A percentile compares a stretch with the other conserved stretches of the same genome.
Evolutionary conservation across 2,888 invertebrate species (phyloP).

Genomic region (Dione juno): DNA sequence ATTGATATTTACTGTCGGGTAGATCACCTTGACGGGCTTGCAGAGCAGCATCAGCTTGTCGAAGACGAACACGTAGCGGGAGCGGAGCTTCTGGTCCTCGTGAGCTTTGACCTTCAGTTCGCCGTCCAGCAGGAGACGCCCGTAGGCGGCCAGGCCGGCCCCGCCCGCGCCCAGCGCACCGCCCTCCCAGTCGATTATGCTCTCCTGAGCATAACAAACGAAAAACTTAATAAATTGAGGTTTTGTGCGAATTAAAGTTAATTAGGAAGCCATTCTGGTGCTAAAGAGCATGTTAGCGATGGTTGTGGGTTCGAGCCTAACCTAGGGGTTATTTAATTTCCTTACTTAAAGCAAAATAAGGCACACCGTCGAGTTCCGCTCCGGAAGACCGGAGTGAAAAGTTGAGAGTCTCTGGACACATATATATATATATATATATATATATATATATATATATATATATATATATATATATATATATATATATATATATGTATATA

Average conservation of each 20-base stretch:
- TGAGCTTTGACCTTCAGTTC: constrained; percentile 96
- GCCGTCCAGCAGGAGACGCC: constrained; percentile 95
- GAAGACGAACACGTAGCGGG: constrained; percentile 97
- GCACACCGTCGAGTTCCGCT: too few relatives aligned
- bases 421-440: neutral
- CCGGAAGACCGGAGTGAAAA: too few relatives aligned
- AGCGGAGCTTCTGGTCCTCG: constrained; percentile 92
- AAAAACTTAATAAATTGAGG: too few relatives aligned
- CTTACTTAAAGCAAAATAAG: too few relatives aligned
- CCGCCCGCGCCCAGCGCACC: constrained; percentile 90
- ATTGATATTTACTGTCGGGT: constrained; percentile 43
- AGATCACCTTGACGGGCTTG: constrained; percentile 89
- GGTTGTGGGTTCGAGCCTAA: too few relatives aligned
- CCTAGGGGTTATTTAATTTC: too few relatives aligned
- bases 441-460: neutral
- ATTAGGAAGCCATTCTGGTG: too few relatives aligned
- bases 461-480: too few relatives aligned
- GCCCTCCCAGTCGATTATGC: constrained; percentile 91
- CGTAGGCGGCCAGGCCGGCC: constrained; percentile 93
- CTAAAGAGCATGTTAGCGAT: too few relatives aligned
- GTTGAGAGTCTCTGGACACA: neutral
- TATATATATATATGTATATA: too few relatives aligned
- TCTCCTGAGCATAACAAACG: too few relatives aligned
- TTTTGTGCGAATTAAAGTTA: too few relatives aligned
- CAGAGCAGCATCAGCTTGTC: constrained; percentile 98